Conservation (phyloP, 2,888 invertebrate genomes). For the Trissolcus japonicus region DNA sequence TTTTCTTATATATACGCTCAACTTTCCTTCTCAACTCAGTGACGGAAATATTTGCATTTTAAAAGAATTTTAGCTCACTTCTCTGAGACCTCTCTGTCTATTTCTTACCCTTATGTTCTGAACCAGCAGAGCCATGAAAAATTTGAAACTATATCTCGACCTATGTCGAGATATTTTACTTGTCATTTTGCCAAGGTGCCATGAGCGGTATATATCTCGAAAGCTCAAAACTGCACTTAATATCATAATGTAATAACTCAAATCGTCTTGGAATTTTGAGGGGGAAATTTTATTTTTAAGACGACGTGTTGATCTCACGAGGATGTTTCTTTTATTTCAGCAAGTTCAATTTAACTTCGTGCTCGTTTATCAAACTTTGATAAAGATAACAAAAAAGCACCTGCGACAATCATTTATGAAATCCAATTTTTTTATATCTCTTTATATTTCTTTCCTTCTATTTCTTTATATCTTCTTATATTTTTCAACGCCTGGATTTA, state of each 20-base stretch:
- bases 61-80: conserved; percentile 62
- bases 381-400: too few species aligned
- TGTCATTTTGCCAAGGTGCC: conserved; percentile 52
- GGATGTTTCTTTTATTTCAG: too few species aligned
- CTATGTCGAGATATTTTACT: conserved; percentile 61
- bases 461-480: too few species aligned
- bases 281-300: too few species aligned
- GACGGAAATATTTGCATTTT: conserved; percentile 67
- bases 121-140: conserved; percentile 63
- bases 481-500: too few species aligned
- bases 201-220: conserved; percentile 32
- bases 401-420: too few species aligned
- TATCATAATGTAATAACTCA: conserved; percentile 38
- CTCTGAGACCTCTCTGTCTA: conserved; percentile 1
- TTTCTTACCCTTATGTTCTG: conserved; percentile 20
- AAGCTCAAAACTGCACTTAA: conserved; percentile 26
- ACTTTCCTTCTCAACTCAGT: conserved; percentile 34
- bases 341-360: too few species aligned
- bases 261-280: conserved; percentile 31
- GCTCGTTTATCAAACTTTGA: too few species aligned
- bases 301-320: too few species aligned
- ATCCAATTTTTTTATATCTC: too few species aligned
- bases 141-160: conserved; percentile 67
- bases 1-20: conserved; percentile 42
- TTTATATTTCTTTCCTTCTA: too few species aligned